Conservation (phyloP, 1,140 invertebrate genomes). For the Hydropsyche tenuis region DNA sequence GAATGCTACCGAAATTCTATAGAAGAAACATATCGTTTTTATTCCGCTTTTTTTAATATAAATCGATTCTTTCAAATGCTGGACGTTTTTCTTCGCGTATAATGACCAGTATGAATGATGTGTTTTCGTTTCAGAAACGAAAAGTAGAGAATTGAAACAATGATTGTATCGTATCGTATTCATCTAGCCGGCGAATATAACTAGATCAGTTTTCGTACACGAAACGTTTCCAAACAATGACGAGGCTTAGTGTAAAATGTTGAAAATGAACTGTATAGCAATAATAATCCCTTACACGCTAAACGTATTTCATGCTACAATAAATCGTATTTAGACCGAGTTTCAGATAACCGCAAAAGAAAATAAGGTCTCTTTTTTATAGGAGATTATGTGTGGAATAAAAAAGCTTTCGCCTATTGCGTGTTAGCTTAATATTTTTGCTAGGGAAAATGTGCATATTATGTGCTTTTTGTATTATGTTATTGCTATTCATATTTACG, state of each 20-base stretch:
- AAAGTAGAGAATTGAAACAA: background rate
- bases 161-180: background rate
- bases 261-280: background rate
- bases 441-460: background rate
- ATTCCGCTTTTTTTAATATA: too few relatives aligned
- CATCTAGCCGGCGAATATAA: background rate
- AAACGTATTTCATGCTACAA: conserved; percentile 24
- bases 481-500: too few relatives aligned
- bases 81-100: too few relatives aligned
- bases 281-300: conserved; percentile 3
- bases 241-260: conserved; percentile 13
- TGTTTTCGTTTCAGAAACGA: too few relatives aligned
- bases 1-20: conserved; percentile 18
- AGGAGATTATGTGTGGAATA: background rate
- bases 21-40: too few relatives aligned
- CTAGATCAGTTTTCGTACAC: conserved; percentile 12
- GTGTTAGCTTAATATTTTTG: conserved; percentile 7
- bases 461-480: too few relatives aligned
- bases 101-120: too few relatives aligned
- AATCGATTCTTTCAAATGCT: too few relatives aligned
- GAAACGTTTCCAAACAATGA: conserved; percentile 14
- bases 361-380: conserved; percentile 11
- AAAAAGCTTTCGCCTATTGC: background rate
- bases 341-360: background rate
- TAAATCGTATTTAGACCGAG: conserved; percentile 19